phyloP scores from a whole-genome alignment of 2,888 invertebrate species.

The Thumatha senex region DNA sequence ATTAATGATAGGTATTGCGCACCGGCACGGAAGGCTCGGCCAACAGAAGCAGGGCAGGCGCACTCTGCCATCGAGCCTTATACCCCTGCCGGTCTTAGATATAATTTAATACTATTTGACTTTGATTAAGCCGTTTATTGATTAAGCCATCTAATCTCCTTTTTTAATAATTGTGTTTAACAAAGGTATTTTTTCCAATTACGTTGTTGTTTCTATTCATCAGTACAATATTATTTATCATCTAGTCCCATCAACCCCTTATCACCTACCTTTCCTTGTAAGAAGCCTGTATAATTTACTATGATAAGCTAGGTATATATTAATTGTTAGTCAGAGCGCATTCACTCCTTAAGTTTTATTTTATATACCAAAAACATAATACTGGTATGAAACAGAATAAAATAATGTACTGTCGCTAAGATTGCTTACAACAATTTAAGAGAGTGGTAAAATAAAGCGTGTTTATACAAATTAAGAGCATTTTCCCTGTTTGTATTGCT shows the following conservation, averaged over 20 bases:
- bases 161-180: slow-evolving; percentile 60
- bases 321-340: too few relatives aligned
- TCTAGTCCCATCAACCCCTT: background rate
- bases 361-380: too few relatives aligned
- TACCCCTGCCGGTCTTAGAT: slow-evolving; percentile 21
- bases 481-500: too few relatives aligned
- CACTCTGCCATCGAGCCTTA: slow-evolving; percentile 1
- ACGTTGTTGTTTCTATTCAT: slow-evolving; percentile 26
- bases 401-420: too few relatives aligned
- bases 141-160: slow-evolving; percentile 58
- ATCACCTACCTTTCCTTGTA: background rate
- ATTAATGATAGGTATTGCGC: slow-evolving; percentile 30
- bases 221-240: background rate
- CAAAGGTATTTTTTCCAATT: slow-evolving; percentile 56
- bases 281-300: background rate
- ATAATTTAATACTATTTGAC: slow-evolving; percentile 41
- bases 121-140: slow-evolving; percentile 54
- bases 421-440: too few relatives aligned
- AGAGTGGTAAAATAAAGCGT: too few relatives aligned
- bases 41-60: background rate
- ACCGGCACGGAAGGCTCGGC: slow-evolving; percentile 14
- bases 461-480: too few relatives aligned
- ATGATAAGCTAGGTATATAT: too few relatives aligned
- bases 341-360: too few relatives aligned
- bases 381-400: too few relatives aligned